phyloP scores from a whole-genome alignment of 1,140 invertebrate genomes.

The Drosophila quadrilineata region DNA sequence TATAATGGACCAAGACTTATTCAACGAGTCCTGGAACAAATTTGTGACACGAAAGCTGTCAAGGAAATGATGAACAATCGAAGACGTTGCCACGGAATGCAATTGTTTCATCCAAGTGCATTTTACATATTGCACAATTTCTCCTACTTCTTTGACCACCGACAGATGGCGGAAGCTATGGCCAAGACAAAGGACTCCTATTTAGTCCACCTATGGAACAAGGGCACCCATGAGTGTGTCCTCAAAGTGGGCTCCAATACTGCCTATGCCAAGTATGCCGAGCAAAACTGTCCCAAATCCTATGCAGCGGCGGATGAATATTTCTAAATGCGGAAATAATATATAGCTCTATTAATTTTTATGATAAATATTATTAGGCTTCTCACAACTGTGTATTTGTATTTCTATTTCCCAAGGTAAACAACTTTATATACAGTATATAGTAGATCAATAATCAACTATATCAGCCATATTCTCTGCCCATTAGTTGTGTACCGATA shows the following conservation, averaged over 20 bases:
- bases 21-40: background rate
- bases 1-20: background rate
- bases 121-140: background rate
- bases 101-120: background rate
- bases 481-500: no score
- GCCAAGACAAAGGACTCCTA: background rate
- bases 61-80: background rate
- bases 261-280: background rate
- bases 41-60: background rate
- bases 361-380: no score
- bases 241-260: conserved; percentile 49
- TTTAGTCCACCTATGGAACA: conserved; percentile 3
- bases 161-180: background rate
- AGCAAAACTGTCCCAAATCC: background rate
- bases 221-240: background rate
- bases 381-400: no score
- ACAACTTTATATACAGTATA: no score
- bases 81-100: background rate
- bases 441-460: no score
- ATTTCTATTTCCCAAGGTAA: no score
- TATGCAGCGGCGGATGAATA: background rate
- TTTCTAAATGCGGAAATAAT: background rate
- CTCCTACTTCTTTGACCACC: conserved; percentile 82
- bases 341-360: no score
- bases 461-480: no score